A percentile compares a stretch with the other conserved stretches of the same genome.
Conservation (phyloP, 2,888 invertebrate species). For the Rotaria magnacalcarata region DNA sequence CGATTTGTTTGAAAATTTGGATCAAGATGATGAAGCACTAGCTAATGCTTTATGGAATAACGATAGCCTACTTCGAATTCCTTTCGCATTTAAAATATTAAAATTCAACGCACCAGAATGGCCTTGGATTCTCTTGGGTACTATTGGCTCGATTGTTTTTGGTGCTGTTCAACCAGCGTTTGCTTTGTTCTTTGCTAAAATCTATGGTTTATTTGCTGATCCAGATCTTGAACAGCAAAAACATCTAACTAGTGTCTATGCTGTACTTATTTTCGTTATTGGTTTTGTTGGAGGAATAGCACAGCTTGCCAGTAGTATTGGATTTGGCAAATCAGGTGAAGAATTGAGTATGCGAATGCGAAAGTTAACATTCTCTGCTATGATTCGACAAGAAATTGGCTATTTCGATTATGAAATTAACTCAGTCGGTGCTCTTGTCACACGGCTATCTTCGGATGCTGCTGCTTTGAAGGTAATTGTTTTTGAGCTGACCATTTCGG, state of each 20-base stretch:
- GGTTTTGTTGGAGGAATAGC: not conserved
- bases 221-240: not conserved
- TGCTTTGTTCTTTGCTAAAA: not conserved
- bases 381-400: conserved; percentile 55
- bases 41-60: too few species aligned
- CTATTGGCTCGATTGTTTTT: not conserved
- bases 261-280: not conserved
- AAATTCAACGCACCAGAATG: not conserved
- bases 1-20: not conserved
- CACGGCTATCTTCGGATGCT: conserved; percentile 57
- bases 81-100: not conserved
- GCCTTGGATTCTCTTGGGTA: not conserved
- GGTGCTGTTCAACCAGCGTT: not conserved
- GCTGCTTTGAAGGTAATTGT: not conserved
- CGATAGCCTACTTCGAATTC: too few species aligned
- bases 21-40: not conserved
- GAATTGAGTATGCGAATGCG: conserved; percentile 66
- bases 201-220: not conserved
- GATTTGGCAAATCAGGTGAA: conserved; percentile 64
- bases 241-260: not conserved
- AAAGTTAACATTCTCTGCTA: not conserved
- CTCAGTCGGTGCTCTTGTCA: conserved; percentile 55
- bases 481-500: not conserved
- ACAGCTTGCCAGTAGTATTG: not conserved
- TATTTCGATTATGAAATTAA: conserved; percentile 57